Base-by-base conservation (phyloP, 2,888 invertebrate genomes). In the Trachelus stipa region DNA sequence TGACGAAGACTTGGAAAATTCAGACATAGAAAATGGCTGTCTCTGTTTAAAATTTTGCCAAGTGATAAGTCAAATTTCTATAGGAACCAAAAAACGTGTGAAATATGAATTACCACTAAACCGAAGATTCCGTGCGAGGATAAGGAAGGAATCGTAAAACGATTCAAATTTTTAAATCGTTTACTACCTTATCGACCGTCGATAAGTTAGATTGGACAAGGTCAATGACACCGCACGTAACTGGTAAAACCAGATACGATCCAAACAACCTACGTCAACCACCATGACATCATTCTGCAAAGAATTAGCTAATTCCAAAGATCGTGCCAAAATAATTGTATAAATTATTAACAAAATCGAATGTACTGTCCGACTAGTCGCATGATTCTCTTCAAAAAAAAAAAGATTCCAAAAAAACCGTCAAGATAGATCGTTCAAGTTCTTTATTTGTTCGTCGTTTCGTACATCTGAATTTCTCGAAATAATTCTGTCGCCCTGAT, bases 371-470 rank as follows among this genome's bases (percentile, higher is more conserved):
- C 31, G 71, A 11, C 23, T 11, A 71, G 31, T 12, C 71, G 33
- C 71, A 33, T 12, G 12, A 56, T 23, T 56, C 56, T 2, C 2
- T n/a, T 9, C 33, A 9, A 56, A 56, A 56, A 56, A 56, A 40
- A 4, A 0, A 40, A 56, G 2, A 56, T 23, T 56, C 23, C 23
- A 23, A 56, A 1, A 4, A 56, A 56, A 23, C 6, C 23, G 3
- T 6, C 23, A 56, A 56, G 23, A 56, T 56, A 56, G 76, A 79
- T 81, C 83, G 82, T 85, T 87, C 84, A 84, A 83, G 81, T 34
- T 35, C 74, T 85, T 87, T 88, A 84, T 89, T 89, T 86, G 85
- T 88, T 88, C 84, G 87, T 85, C 87, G 85, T 86, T 56, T 88
- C 86, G 85, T 89, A 89, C 89, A 89, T 88, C 82, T 85, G 85